phyloP scores from a whole-genome alignment of 1,140 invertebrate species.

The Himalopsyche phryganea region DNA sequence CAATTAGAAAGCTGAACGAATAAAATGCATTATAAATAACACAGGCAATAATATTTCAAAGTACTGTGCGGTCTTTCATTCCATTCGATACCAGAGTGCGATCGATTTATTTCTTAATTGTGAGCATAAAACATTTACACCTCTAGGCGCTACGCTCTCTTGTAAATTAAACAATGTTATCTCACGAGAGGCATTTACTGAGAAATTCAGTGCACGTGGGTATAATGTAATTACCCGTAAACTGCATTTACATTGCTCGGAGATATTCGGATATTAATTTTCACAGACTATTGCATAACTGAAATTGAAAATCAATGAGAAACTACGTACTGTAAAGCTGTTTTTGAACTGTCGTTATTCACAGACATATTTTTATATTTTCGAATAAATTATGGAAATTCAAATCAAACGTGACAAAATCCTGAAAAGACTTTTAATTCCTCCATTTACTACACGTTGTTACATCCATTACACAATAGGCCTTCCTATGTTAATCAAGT shows the following conservation, averaged over 20 bases:
- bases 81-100: not conserved
- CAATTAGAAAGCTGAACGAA: not conserved
- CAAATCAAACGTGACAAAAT: too few relatives aligned
- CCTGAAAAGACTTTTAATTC: too few relatives aligned
- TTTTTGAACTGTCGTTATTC: too few relatives aligned
- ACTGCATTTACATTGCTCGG: not conserved
- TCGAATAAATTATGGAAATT: too few relatives aligned
- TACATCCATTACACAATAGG: too few relatives aligned
- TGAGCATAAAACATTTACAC: conserved; percentile 19
- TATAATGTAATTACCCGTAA: conserved; percentile 9
- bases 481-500: too few relatives aligned
- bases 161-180: conserved; percentile 26
- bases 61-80: conserved; percentile 1
- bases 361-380: too few relatives aligned
- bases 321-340: too few relatives aligned
- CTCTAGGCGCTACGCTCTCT: conserved; percentile 15
- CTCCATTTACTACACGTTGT: too few relatives aligned
- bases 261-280: conserved; percentile 1
- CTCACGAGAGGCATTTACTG: conserved; percentile 1
- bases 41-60: conserved; percentile 1
- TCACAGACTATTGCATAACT: too few relatives aligned
- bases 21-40: not conserved
- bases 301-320: too few relatives aligned
- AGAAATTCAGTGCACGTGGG: conserved; percentile 11
- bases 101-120: conserved; percentile 31